Percentiles rank a stretch among this genome's conserved stretches.
Conservation (phyloP, 2,888 invertebrate genomes). For the Theodoxus fluviatilis region DNA sequence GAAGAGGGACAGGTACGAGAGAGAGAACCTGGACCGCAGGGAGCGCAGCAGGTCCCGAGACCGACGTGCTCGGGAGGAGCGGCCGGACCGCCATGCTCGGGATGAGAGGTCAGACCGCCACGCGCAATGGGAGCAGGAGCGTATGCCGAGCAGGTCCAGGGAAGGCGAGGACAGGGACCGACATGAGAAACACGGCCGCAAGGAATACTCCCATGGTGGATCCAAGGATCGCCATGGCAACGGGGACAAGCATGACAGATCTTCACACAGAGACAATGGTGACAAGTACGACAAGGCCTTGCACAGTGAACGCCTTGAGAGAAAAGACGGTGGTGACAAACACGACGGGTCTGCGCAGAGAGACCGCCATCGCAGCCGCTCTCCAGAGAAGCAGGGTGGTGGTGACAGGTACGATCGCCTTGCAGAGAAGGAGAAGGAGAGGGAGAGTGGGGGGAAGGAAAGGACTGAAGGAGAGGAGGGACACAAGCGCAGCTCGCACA, state of each 20-base stretch:
- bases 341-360: no score
- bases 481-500: constrained; percentile 10
- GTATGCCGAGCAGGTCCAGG: neutral
- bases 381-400: no score
- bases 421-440: constrained; percentile 2
- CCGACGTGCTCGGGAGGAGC: neutral
- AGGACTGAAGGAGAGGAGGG: neutral
- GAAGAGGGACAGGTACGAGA: neutral
- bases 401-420: no score
- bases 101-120: neutral
- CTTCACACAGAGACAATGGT: no score
- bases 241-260: no score
- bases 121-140: no score
- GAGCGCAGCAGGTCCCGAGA: neutral
- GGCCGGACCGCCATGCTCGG: neutral
- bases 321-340: no score
- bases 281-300: no score
- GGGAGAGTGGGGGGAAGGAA: neutral
- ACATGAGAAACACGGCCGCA: neutral
- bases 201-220: neutral
- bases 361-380: no score
- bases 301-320: no score
- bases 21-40: neutral
- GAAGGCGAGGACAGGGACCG: neutral
- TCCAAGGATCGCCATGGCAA: no score